Conservation (phyloP, 2,113 vertebrate genomes). For the Microcebus jonahi region DNA sequence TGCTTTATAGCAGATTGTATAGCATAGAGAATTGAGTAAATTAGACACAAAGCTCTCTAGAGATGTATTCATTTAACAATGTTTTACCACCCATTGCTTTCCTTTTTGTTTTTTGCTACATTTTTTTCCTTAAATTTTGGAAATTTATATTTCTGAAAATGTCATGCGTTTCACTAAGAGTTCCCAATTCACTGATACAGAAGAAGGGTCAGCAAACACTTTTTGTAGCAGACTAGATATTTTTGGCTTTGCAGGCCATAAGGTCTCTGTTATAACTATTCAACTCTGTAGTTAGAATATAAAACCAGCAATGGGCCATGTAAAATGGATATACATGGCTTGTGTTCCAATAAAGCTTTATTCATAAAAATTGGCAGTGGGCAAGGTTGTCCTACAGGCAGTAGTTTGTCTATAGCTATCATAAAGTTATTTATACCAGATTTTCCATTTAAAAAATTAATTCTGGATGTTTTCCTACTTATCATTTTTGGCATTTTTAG, state of each 20-base stretch:
- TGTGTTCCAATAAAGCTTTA: background rate
- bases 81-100: background rate
- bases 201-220: background rate
- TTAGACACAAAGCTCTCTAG: background rate
- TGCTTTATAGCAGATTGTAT: background rate
- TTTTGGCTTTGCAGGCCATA: background rate
- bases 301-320: background rate
- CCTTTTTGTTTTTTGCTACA: background rate
- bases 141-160: background rate
- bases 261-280: too few species aligned
- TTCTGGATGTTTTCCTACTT: background rate
- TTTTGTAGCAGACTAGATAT: background rate
- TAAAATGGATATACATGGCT: background rate
- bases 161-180: background rate
- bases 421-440: background rate
- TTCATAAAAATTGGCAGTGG: background rate
- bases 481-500: background rate
- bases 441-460: background rate
- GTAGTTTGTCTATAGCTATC: background rate
- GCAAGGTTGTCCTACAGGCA: background rate
- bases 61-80: background rate
- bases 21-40: background rate
- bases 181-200: background rate
- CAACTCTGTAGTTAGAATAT: background rate
- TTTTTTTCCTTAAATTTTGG: background rate